Base-by-base conservation (phyloP, 2,113 vertebrate genomes). In the Nematolebias whitei region DNA sequence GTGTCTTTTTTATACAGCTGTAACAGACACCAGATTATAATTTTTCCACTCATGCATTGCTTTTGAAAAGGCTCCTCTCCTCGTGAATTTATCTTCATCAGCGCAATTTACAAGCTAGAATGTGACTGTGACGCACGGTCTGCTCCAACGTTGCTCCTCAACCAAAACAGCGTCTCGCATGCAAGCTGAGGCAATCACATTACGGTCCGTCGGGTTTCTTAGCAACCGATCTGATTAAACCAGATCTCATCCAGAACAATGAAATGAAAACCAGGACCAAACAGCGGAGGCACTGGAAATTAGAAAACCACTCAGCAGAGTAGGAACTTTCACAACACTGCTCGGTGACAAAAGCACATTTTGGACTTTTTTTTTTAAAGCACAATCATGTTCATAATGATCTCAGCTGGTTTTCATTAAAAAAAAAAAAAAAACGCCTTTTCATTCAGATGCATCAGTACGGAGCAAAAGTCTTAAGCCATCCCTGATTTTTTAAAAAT, bases 191-290 rank as follows among this genome's bases (percentile, higher is more conserved):
- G 82, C 72, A 86, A 85, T 88, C 84, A 78, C 81, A 85, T 85
- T 88, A 87, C 77, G 83, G 70, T 85, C 82, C 60, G 83, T 68
- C 82, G 78, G 74, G 85, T 90, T 85, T 80, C 88, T 86, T 79
- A 86, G 85, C 89, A 89, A 88, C 86, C 82, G 79, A 86, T 85
- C 60, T 72, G 77, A 85, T 85, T 78, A 85, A 78, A 88, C 76
- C 83, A 85, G 84, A 83, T 80, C 84, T 83, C 78, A 74, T 69
- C 79, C 82, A 60, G 76, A 84, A 76, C 76, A 85, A 83, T 74
- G 71, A 88, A 85, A 88, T 80, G 74, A 84, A 88, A 82, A 65
- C 82, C 77, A 86, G 83, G 83, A 81, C 71, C 70, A 68, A 63
- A 82, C 70, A 85, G 81, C 72, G 0, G 85, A 90, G 88, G 88